Conservation (phyloP, 2,888 invertebrate species). For the Anoncus sp. region DNA sequence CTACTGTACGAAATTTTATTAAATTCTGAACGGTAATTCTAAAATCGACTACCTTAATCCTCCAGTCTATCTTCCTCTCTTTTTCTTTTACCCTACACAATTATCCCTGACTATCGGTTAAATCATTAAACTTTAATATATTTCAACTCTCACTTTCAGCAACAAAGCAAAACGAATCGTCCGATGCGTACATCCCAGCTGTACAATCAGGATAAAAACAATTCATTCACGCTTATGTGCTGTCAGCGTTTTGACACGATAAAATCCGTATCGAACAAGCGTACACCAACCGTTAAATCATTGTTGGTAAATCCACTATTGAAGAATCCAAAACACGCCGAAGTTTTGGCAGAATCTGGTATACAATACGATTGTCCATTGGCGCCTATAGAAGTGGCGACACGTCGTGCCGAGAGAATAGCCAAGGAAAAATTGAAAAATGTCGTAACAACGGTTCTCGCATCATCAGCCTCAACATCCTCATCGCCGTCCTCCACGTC, state of each 20-base stretch:
- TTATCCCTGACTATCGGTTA: too few relatives aligned
- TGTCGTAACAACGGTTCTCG: constrained; percentile 70
- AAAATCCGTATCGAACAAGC: constrained; percentile 90
- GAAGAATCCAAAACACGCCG: constrained; percentile 94
- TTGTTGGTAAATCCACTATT: constrained; percentile 89
- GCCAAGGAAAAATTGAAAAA: constrained; percentile 91
- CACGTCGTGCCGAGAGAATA: constrained; percentile 92
- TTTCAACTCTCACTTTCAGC: constrained; percentile 71
- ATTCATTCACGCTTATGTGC: constrained; percentile 88
- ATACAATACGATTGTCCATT: constrained; percentile 94
- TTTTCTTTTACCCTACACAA: too few relatives aligned
- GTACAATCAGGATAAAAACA: constrained; percentile 91
- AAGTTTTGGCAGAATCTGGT: constrained; percentile 92
- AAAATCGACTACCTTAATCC: too few relatives aligned
- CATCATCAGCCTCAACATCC: constrained; percentile 20
- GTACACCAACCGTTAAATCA: constrained; percentile 91
- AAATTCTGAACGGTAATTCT: too few relatives aligned
- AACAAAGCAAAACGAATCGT: constrained; percentile 88
- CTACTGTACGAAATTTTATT: too few relatives aligned
- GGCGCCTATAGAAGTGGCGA: constrained; percentile 92
- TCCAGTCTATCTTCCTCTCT: too few relatives aligned
- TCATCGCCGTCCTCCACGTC: constrained; percentile 73
- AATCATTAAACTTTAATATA: background rate
- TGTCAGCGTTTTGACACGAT: constrained; percentile 90
- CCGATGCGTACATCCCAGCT: constrained; percentile 91